These are phyloP conservation scores for Xenops minutus DNA, from an alignment of 2,797 vertebrate species.

Conservation along the genomic window DNA sequence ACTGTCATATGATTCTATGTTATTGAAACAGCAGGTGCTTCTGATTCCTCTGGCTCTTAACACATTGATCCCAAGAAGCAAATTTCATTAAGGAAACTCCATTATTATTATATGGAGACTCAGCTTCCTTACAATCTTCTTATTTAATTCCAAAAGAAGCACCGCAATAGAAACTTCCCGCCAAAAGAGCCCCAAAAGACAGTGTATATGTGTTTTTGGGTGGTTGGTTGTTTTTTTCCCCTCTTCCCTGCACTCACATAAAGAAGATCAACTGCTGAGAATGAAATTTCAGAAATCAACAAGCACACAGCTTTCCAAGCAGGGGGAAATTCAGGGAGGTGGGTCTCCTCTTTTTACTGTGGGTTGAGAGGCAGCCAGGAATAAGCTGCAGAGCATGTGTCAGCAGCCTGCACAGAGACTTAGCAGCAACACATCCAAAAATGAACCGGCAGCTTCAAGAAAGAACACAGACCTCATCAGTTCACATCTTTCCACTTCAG, in stretches of 20 bases:
- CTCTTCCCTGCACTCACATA: neutral
- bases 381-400: neutral
- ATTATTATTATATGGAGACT: conserved; percentile 21
- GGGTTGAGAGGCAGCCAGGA: conserved; percentile 7
- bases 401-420: conserved; percentile 6
- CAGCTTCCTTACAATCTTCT: neutral
- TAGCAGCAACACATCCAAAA: conserved; percentile 22
- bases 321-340: neutral
- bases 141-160: neutral
- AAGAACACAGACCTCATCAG: conserved; percentile 36
- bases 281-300: neutral
- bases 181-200: neutral
- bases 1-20: neutral
- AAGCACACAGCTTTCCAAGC: neutral
- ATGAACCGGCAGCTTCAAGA: conserved; percentile 15
- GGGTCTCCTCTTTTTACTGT: neutral
- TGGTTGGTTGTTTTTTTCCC: neutral
- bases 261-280: neutral
- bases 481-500: conserved; percentile 50
- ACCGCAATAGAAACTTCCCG: neutral
- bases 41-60: conserved; percentile 37
- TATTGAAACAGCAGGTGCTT: conserved; percentile 54
- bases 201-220: neutral
- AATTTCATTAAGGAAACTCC: conserved; percentile 47
- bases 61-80: conserved; percentile 37